phyloP scores from a whole-genome alignment of 2,888 invertebrate genomes.

The Latrodectus hesperus region DNA sequence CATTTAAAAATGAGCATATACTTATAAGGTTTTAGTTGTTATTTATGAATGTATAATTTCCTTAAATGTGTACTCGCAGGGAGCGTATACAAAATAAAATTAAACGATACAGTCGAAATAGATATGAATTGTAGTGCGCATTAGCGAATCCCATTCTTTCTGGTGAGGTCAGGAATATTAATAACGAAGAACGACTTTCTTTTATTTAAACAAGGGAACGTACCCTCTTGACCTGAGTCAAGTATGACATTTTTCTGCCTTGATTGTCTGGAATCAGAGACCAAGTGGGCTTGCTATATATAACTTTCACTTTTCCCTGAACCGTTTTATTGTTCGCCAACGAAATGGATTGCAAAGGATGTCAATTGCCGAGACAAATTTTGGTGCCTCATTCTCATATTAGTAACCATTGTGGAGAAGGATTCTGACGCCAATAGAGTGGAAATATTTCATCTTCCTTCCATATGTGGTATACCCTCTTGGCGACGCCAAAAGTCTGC shows the following conservation, averaged over 20 bases:
- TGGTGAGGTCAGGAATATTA: not conserved
- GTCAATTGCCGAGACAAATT: constrained; percentile 1
- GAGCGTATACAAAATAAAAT: too few species aligned
- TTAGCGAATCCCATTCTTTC: not conserved
- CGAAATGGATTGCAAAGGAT: not conserved
- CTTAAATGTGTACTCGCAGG: too few species aligned
- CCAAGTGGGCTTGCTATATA: constrained; percentile 1
- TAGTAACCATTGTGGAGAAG: too few species aligned
- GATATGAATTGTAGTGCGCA: too few species aligned
- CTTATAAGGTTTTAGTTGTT: too few species aligned
- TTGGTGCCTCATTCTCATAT: not conserved
- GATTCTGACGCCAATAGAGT: too few species aligned
- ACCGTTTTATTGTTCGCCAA: constrained; percentile 2
- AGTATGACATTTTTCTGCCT: too few species aligned
- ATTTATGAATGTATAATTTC: too few species aligned
- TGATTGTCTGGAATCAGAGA: too few species aligned
- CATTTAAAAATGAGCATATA: too few species aligned
- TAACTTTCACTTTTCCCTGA: constrained; percentile 6
- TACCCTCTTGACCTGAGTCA: not conserved
- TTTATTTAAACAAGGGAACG: not conserved
- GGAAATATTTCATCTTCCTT: not conserved
- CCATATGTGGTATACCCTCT: constrained; percentile 3
- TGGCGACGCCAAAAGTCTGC: not conserved
- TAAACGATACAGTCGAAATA: too few species aligned
- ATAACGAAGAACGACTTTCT: not conserved